Conservation (phyloP, 2,888 invertebrate species). For the Oscheius sp. region DNA sequence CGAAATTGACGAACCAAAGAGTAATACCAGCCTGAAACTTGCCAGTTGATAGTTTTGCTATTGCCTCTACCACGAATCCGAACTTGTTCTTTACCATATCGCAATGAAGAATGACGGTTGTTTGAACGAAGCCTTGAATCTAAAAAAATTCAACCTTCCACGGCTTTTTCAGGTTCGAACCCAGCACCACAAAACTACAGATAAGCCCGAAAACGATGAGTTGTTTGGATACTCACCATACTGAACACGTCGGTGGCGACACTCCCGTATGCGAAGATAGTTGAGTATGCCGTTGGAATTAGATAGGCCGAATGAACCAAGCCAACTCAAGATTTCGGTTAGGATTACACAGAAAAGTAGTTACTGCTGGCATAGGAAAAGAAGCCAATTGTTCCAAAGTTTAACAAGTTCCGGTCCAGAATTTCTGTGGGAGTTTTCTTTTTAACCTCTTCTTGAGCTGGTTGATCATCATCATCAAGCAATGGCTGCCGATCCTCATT, state of each 20-base stretch:
- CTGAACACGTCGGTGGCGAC: background rate
- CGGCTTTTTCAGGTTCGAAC: no score
- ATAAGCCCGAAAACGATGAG: no score
- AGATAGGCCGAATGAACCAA: background rate
- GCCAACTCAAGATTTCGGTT: background rate
- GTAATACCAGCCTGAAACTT: background rate
- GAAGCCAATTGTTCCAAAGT: constrained; percentile 8
- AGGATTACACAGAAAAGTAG: background rate
- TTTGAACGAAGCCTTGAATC: constrained; percentile 2
- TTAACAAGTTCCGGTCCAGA: constrained; percentile 3
- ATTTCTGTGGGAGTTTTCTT: background rate
- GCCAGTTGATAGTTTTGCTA: background rate
- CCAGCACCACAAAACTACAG: no score
- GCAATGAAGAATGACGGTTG: background rate
- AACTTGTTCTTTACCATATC: background rate
- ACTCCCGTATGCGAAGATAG: background rate
- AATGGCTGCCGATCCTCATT: background rate
- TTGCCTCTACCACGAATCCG: background rate
- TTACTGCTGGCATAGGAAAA: background rate
- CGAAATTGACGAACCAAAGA: constrained; percentile 15
- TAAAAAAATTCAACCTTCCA: background rate
- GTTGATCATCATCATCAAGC: background rate
- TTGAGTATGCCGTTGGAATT: constrained; percentile 6
- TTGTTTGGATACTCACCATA: background rate
- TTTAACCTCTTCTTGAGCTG: background rate